Conservation (phyloP, 2,888 invertebrate genomes). For the Agrypnus murinus region DNA sequence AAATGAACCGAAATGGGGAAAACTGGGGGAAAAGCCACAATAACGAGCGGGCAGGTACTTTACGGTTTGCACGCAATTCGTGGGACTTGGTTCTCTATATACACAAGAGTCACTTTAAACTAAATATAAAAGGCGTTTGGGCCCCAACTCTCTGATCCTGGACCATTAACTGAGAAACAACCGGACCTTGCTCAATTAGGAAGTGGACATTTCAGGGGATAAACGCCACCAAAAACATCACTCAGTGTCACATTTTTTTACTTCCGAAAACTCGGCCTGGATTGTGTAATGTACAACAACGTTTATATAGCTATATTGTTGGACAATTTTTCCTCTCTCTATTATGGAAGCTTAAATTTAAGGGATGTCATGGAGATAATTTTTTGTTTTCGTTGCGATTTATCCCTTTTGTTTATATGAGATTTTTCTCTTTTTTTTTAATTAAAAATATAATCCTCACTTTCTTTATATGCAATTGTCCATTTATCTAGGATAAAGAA, state of each 20-base stretch:
- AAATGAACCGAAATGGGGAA: conserved; percentile 40
- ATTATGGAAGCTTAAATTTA: too few relatives aligned
- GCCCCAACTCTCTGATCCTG: conserved; percentile 10
- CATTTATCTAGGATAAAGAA: too few relatives aligned
- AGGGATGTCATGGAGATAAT: too few relatives aligned
- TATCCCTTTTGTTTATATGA: too few relatives aligned
- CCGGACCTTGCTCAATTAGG: conserved; percentile 22
- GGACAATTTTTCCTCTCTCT: too few relatives aligned
- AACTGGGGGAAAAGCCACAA: conserved; percentile 36
- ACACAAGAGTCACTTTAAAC: conserved; percentile 39
- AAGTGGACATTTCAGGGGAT: conserved; percentile 26
- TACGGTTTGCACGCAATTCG: conserved; percentile 45
- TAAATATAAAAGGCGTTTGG: conserved; percentile 37
- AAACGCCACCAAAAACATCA: conserved; percentile 4
- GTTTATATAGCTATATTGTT: too few relatives aligned
- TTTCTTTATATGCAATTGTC: too few relatives aligned
- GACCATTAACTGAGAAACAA: conserved; percentile 27
- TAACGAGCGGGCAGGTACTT: conserved; percentile 41
- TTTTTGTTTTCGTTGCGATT: too few relatives aligned
- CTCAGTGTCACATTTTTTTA: conserved; percentile 18
- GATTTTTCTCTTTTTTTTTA: too few relatives aligned
- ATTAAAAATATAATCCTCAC: too few relatives aligned
- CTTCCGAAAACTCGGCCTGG: conserved; percentile 2
- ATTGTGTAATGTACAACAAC: too few relatives aligned
- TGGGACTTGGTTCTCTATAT: background rate